Conservation (phyloP, 2,113 vertebrate genomes). For the Thinocorus orbignyianus region DNA sequence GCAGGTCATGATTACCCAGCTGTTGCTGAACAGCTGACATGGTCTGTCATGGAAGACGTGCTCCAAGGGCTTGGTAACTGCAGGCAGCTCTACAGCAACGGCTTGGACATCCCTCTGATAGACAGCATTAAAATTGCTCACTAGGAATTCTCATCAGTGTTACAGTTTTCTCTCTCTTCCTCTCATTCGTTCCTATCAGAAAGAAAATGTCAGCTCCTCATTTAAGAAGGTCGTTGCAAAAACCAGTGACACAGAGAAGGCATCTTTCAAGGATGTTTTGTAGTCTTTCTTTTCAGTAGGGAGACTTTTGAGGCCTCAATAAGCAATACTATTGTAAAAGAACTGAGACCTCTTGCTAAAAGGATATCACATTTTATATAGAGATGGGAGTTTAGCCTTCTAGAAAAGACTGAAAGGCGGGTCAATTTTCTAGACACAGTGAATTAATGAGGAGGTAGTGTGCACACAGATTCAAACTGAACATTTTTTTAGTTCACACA, state of each 20-base stretch:
- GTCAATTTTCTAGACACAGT: slow-evolving; percentile 27
- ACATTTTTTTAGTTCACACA: slow-evolving; percentile 8
- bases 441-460: slow-evolving; percentile 14
- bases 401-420: slow-evolving; percentile 28
- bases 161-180: not conserved
- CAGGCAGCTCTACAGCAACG: not conserved
- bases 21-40: not conserved
- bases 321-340: not conserved
- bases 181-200: not conserved
- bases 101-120: not conserved
- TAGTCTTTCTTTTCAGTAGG: not conserved
- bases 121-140: not conserved
- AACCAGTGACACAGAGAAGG: not conserved
- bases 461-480: slow-evolving; percentile 35
- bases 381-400: not conserved
- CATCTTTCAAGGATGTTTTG: not conserved
- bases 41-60: not conserved
- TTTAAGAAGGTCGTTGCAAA: not conserved
- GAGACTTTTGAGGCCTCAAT: not conserved
- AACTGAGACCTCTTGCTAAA: not conserved
- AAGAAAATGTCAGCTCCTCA: not conserved
- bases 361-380: not conserved
- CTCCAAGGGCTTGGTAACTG: not conserved
- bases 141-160: not conserved
- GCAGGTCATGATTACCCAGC: not conserved